Evolutionary conservation across 2,888 invertebrate genomes (phyloP).

Genomic region (Leptinotarsa peninsularis): DNA sequence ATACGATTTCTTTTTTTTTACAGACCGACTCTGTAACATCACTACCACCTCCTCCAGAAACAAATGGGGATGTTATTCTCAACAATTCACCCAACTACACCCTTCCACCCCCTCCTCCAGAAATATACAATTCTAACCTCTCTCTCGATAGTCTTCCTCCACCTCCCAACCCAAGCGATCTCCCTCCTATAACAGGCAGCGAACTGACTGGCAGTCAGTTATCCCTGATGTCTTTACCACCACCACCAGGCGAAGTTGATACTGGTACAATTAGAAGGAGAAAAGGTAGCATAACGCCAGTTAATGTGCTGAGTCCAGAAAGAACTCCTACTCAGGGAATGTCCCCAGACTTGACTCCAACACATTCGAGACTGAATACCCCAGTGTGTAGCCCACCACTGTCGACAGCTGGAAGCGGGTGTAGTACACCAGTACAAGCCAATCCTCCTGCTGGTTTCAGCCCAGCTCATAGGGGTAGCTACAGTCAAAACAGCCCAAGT

Average conservation of each 20-base stretch:
- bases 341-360: conserved; percentile 65
- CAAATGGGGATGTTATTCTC: conserved; percentile 64
- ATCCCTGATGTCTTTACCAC: conserved; percentile 78
- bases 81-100: conserved; percentile 69
- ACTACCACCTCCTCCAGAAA: conserved; percentile 68
- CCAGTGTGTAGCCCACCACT: conserved; percentile 60
- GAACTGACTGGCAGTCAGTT: conserved; percentile 79
- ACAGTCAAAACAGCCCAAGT: conserved; percentile 45
- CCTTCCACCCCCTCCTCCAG: conserved; percentile 79
- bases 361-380: conserved; percentile 64
- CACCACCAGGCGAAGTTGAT: conserved; percentile 72
- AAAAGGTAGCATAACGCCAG: conserved; percentile 65
- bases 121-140: conserved; percentile 81
- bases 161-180: conserved; percentile 76
- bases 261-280: conserved; percentile 53
- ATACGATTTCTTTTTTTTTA: conserved; percentile 36
- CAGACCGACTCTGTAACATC: conserved; percentile 71
- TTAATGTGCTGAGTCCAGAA: conserved; percentile 65
- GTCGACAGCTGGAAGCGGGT: conserved; percentile 60
- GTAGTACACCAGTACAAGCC: conserved; percentile 62
- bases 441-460: conserved; percentile 61
- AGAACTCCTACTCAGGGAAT: conserved; percentile 61
- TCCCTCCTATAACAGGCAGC: conserved; percentile 68
- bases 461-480: conserved; percentile 53
- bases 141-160: conserved; percentile 86